These are phyloP conservation scores for Physella acuta DNA, from an alignment of 1,140 invertebrate genomes.

Conservation along the genomic window DNA sequence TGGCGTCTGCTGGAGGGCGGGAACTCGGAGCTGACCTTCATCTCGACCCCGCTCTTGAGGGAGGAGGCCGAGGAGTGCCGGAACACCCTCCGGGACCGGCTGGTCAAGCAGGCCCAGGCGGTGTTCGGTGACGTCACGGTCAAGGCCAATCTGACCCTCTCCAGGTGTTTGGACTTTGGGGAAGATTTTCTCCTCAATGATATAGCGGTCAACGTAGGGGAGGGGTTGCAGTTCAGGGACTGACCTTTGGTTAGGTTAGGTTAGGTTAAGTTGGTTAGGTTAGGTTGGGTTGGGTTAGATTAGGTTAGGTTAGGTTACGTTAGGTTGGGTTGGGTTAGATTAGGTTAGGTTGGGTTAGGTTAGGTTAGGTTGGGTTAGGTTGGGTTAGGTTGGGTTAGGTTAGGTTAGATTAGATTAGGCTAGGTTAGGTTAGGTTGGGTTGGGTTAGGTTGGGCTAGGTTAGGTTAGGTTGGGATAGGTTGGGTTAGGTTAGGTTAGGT, in stretches of 20 bases:
- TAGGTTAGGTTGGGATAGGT: too few species aligned
- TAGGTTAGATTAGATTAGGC: too few species aligned
- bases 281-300: too few species aligned
- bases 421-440: too few species aligned
- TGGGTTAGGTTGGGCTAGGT: too few species aligned
- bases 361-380: not conserved
- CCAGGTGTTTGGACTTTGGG: constrained; percentile 43
- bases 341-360: not conserved
- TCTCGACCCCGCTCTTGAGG: constrained; percentile 39
- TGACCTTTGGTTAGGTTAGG: constrained; percentile 21
- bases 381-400: not conserved
- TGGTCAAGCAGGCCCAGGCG: constrained; percentile 36
- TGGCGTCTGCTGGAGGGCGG: constrained; percentile 48
- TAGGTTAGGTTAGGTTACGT: not conserved
- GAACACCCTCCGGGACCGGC: constrained; percentile 36
- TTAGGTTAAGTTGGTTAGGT: too few species aligned
- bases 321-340: not conserved
- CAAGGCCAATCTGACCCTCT: constrained; percentile 41
- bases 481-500: too few species aligned
- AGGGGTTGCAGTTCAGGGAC: constrained; percentile 48
- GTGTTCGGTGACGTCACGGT: constrained; percentile 50
- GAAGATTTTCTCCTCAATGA: constrained; percentile 50
- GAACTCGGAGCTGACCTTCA: constrained; percentile 36
- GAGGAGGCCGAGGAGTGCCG: constrained; percentile 46
- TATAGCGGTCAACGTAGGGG: constrained; percentile 40